Conservation (phyloP, 1,140 invertebrate species). For the Nymphalis io region DNA sequence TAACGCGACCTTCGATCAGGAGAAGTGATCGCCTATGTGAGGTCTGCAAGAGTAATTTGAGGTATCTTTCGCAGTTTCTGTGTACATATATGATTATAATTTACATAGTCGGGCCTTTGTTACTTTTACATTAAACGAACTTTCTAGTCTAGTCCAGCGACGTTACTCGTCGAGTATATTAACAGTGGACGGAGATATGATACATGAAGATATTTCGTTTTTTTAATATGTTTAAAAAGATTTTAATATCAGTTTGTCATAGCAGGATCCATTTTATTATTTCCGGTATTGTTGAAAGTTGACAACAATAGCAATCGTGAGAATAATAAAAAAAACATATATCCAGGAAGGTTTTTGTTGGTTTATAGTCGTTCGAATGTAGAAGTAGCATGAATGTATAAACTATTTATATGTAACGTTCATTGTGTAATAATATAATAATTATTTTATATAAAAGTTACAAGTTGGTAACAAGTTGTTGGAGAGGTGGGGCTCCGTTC, state of each 20-base stretch:
- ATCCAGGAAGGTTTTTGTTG: conserved; percentile 19
- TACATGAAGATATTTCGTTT: conserved; percentile 37
- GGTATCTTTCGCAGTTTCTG: no score
- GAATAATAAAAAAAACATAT: conserved; percentile 35
- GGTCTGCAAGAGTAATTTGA: no score
- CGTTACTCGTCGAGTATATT: background rate
- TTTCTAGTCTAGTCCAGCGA: background rate
- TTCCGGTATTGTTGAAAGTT: conserved; percentile 39
- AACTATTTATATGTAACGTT: background rate
- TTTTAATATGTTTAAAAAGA: conserved; percentile 35
- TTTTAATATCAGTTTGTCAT: conserved; percentile 37
- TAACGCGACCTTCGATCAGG: background rate
- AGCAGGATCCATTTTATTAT: conserved; percentile 35
- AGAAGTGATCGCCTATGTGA: no score
- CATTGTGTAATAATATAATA: background rate
- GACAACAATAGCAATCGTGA: conserved; percentile 40
- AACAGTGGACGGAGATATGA: conserved; percentile 32
- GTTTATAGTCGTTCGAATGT: conserved; percentile 27
- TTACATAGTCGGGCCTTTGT: conserved; percentile 1
- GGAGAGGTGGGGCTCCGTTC: no score
- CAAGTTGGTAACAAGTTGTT: background rate
- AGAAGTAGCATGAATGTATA: conserved; percentile 11
- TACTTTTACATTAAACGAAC: conserved; percentile 11
- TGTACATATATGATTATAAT: no score
- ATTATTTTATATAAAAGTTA: background rate